These are phyloP conservation scores for Aquatica leii DNA, from an alignment of 2,888 invertebrate genomes.

Conservation along the genomic window DNA sequence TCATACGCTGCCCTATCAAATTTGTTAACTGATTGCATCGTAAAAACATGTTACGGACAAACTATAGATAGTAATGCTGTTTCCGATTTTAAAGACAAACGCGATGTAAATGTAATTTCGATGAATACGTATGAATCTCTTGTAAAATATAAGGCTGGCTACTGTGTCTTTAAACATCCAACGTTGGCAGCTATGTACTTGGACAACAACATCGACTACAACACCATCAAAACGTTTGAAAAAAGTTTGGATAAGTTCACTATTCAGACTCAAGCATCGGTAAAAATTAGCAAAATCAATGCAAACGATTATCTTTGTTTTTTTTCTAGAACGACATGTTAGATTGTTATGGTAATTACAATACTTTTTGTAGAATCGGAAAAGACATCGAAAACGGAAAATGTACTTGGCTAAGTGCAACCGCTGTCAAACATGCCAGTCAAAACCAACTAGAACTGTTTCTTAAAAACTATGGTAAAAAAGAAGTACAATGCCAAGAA, in stretches of 20 bases:
- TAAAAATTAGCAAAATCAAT: too few relatives aligned
- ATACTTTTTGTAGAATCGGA: background rate
- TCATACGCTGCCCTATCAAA: background rate
- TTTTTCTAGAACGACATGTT: conserved; percentile 1
- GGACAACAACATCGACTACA: too few relatives aligned
- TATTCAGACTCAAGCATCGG: background rate
- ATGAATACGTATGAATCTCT: background rate
- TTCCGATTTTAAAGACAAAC: background rate
- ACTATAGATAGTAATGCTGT: background rate
- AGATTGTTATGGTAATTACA: background rate
- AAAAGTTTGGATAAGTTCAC: background rate
- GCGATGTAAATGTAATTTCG: background rate
- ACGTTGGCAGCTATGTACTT: background rate
- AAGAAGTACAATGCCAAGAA: background rate
- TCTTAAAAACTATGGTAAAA: background rate
- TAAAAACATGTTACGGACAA: background rate
- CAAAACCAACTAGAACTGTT: background rate
- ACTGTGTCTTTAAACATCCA: background rate
- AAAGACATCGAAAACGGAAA: background rate
- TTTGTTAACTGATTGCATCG: background rate
- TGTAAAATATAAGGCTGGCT: background rate
- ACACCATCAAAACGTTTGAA: too few relatives aligned
- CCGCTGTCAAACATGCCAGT: background rate
- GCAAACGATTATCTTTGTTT: too few relatives aligned
- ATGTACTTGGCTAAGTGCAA: background rate